Percentiles rank a stretch among this genome's conserved stretches.
Evolutionary conservation across 2,113 vertebrate species (phyloP).

Genomic region (Aleadryas rufinucha): DNA sequence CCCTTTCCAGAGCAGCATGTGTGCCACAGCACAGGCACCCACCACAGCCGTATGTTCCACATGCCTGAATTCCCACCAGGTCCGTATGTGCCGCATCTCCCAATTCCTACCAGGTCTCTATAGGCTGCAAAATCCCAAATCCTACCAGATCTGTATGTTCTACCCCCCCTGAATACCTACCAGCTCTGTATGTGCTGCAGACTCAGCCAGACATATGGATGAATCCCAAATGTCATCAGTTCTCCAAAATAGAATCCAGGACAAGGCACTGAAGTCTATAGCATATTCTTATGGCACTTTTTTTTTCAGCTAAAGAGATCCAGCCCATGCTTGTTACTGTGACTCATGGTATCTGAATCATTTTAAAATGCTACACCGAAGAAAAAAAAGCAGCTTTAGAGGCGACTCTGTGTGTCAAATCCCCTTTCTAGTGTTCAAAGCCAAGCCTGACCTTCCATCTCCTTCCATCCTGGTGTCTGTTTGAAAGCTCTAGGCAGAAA

Average conservation of each 20-base stretch:
- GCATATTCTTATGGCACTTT: conserved; percentile 5
- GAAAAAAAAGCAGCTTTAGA: not conserved
- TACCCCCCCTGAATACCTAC: not conserved
- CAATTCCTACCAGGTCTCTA: not conserved
- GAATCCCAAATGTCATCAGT: conserved; percentile 40
- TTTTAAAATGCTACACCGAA: not conserved
- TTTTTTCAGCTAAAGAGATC: not conserved
- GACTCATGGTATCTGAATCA: conserved; percentile 47
- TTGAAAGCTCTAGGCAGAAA: not conserved
- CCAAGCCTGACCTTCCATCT: not conserved
- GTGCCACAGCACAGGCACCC: not conserved
- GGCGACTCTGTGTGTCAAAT: not conserved
- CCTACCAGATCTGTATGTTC: not conserved
- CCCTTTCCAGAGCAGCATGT: not conserved
- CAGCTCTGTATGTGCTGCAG: not conserved
- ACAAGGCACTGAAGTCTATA: conserved; percentile 36
- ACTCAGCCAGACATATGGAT: not conserved
- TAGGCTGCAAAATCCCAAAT: not conserved
- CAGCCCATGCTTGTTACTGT: conserved; percentile 35
- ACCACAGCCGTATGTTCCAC: not conserved
- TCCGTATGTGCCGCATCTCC: not conserved
- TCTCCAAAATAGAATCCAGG: conserved; percentile 47
- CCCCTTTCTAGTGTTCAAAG: not conserved
- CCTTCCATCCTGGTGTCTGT: not conserved
- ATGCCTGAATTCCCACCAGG: not conserved